Evolutionary conservation across 1,140 invertebrate genomes (phyloP).

Genomic region (Leptopilina clavipes): DNA sequence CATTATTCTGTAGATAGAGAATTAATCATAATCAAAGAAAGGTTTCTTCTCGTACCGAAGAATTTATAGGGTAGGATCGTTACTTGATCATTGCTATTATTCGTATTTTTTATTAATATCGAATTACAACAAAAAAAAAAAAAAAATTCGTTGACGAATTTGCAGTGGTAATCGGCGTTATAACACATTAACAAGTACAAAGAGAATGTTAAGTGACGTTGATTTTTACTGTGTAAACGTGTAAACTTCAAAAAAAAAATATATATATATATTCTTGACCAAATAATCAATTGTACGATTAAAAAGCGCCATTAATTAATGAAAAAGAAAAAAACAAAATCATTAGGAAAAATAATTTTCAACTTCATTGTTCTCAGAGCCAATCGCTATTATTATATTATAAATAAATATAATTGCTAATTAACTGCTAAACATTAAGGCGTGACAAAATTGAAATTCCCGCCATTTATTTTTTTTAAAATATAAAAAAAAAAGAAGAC

Average conservation of each 20-base stretch:
- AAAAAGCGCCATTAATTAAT: not conserved
- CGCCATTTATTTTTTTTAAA: not conserved
- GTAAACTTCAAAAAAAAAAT: slow-evolving; percentile 15
- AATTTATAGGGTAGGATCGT: slow-evolving; percentile 25
- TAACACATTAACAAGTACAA: not conserved
- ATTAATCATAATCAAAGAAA: slow-evolving; percentile 27
- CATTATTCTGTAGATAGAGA: slow-evolving; percentile 17
- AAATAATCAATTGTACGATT: slow-evolving; percentile 26
- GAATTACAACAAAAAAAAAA: not conserved
- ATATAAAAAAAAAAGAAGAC: not conserved
- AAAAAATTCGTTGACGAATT: slow-evolving; percentile 14
- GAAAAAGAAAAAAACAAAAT: not conserved
- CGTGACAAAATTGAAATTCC: slow-evolving; percentile 25
- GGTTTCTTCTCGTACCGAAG: slow-evolving; percentile 10
- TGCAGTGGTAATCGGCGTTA: slow-evolving; percentile 29
- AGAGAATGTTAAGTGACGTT: slow-evolving; percentile 31
- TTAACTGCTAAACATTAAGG: slow-evolving; percentile 1
- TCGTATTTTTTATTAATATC: slow-evolving; percentile 11
- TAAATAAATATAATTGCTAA: not conserved
- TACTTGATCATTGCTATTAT: slow-evolving; percentile 15
- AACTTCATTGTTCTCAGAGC: slow-evolving; percentile 10
- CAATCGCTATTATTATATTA: slow-evolving; percentile 5
- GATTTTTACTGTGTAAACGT: slow-evolving; percentile 28
- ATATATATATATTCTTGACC: slow-evolving; percentile 30
- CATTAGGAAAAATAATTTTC: slow-evolving; percentile 2